phyloP scores from a whole-genome alignment of 2,797 vertebrate genomes.

The Anguilla obscura region DNA sequence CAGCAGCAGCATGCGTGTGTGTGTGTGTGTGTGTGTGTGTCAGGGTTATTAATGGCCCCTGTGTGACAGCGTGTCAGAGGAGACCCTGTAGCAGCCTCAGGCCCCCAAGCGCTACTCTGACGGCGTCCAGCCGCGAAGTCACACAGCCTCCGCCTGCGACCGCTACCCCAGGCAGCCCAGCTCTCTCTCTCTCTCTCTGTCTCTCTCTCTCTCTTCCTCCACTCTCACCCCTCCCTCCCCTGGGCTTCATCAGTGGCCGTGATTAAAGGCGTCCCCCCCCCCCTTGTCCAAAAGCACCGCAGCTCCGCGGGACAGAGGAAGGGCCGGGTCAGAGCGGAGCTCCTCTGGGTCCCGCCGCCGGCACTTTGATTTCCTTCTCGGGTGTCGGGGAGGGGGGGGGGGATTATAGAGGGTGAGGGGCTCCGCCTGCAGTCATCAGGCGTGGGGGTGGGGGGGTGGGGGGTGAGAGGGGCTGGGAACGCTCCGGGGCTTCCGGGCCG shows the following conservation, averaged over 20 bases:
- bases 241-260: slow-evolving; percentile 66
- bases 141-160: slow-evolving; percentile 34
- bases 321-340: slow-evolving; percentile 18
- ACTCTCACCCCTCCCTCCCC: slow-evolving; percentile 57
- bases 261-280: slow-evolving; percentile 65
- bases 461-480: not conserved
- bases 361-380: slow-evolving; percentile 35
- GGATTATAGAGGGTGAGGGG: slow-evolving; percentile 32
- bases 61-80: slow-evolving; percentile 39
- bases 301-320: slow-evolving; percentile 31
- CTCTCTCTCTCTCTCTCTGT: slow-evolving; percentile 50
- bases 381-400: not conserved
- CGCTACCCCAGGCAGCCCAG: not conserved
- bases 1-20: too few relatives aligned
- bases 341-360: slow-evolving; percentile 31
- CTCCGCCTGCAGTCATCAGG: slow-evolving; percentile 47
- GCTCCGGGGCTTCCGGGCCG: not conserved
- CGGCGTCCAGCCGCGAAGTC: slow-evolving; percentile 33
- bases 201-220: slow-evolving; percentile 40
- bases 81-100: slow-evolving; percentile 56
- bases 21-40: too few relatives aligned
- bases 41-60: not conserved
- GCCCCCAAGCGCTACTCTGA: slow-evolving; percentile 50
- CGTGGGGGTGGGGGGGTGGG: slow-evolving; percentile 44
- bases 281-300: slow-evolving; percentile 32